Evolutionary conservation across 2,888 invertebrate genomes (phyloP).

Genomic region (Ectemnius continuus): DNA sequence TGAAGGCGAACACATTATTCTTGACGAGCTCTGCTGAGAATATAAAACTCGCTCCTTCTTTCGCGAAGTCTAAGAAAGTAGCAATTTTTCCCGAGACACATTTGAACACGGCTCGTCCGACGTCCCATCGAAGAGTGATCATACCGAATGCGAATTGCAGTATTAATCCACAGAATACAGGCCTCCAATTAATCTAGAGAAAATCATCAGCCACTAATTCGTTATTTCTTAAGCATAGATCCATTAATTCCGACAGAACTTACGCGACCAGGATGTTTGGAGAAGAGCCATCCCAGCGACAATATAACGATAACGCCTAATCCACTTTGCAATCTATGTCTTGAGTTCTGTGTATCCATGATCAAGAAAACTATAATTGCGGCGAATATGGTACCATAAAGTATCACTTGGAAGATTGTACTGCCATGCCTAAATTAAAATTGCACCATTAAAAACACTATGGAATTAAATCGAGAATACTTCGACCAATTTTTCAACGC

Average conservation of each 20-base stretch:
- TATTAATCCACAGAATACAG: conserved; percentile 88
- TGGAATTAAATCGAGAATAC: too few relatives aligned
- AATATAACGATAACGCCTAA: conserved; percentile 84
- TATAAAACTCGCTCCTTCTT: conserved; percentile 90
- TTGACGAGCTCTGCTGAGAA: conserved; percentile 86
- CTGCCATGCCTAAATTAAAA: conserved; percentile 79
- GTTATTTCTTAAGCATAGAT: conserved; percentile 22
- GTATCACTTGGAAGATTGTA: conserved; percentile 58
- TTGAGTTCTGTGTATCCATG: conserved; percentile 81
- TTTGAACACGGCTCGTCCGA: conserved; percentile 86
- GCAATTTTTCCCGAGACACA: conserved; percentile 86
- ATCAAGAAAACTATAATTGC: conserved; percentile 82
- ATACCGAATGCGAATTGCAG: conserved; percentile 92
- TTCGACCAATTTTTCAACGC: too few relatives aligned
- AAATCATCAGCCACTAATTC: background rate
- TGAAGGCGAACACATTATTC: conserved; percentile 89
- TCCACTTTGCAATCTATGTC: conserved; percentile 84
- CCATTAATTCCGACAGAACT: conserved; percentile 50
- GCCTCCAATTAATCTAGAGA: conserved; percentile 86
- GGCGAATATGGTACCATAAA: conserved; percentile 78
- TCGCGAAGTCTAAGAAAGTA: conserved; percentile 88
- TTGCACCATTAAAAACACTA: too few relatives aligned
- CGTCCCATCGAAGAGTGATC: conserved; percentile 90
- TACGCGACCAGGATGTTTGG: conserved; percentile 81
- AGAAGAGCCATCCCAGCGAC: conserved; percentile 82